phyloP scores from a whole-genome alignment of 2,888 invertebrate genomes.

The Apamea sordens region DNA sequence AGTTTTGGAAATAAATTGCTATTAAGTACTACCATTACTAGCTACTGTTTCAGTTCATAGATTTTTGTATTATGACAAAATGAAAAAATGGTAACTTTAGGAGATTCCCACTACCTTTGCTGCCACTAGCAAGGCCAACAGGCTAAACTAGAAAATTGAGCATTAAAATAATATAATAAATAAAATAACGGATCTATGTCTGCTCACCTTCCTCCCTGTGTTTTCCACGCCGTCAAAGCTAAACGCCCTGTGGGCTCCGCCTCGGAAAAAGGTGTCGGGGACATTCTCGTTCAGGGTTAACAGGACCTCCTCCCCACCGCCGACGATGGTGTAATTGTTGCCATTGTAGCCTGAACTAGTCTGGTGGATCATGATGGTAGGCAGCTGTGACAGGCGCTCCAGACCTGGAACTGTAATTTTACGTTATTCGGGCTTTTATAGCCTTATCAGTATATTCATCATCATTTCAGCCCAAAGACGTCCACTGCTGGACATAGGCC shows the following conservation, averaged over 20 bases:
- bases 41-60: not conserved
- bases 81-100: not conserved
- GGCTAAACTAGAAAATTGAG: not conserved
- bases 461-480: too few relatives aligned
- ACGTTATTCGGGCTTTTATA: not conserved
- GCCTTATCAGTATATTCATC: not conserved
- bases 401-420: slow-evolving; percentile 24
- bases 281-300: slow-evolving; percentile 33
- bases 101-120: not conserved
- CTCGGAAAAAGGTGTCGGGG: slow-evolving; percentile 4
- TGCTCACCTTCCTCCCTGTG: slow-evolving; percentile 25
- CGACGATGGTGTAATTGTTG: slow-evolving; percentile 30
- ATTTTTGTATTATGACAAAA: not conserved
- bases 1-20: not conserved
- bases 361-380: slow-evolving; percentile 17
- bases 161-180: not conserved
- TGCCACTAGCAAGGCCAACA: not conserved
- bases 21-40: not conserved
- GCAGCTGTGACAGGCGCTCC: slow-evolving; percentile 19
- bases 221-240: slow-evolving; percentile 35
- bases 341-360: slow-evolving; percentile 24
- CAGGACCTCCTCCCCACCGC: slow-evolving; percentile 10
- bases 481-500: too few relatives aligned
- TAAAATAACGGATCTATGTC: not conserved
- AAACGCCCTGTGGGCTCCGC: slow-evolving; percentile 19